phyloP scores from a whole-genome alignment of 2,113 vertebrate species.

The Panthera leo region DNA sequence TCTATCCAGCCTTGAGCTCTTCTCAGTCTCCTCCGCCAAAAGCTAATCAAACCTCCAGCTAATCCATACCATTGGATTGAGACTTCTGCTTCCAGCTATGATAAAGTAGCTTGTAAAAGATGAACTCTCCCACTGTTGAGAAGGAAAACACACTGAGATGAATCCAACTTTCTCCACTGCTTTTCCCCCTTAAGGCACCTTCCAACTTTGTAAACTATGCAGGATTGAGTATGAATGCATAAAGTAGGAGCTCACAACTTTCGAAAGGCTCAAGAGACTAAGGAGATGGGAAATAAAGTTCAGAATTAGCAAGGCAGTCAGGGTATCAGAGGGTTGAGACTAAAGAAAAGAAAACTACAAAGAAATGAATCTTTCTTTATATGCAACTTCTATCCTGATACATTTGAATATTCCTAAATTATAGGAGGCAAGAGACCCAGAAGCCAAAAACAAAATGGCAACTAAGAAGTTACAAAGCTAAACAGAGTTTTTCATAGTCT shows the following conservation, averaged over 20 bases:
- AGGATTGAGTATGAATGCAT: neutral
- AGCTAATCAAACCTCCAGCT: constrained; percentile 34
- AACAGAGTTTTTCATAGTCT: neutral
- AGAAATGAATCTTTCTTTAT: neutral
- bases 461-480: neutral
- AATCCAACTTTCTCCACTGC: neutral
- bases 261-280: neutral
- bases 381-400: neutral
- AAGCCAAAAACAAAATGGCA: neutral
- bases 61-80: neutral
- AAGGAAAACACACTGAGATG: neutral
- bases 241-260: neutral
- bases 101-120: constrained; percentile 29
- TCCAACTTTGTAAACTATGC: neutral
- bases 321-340: neutral
- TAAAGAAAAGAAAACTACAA: neutral
- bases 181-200: neutral
- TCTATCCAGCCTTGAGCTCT: neutral
- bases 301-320: neutral
- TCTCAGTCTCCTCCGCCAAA: neutral
- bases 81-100: neutral
- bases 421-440: neutral
- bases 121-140: neutral
- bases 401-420: neutral
- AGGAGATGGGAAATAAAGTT: neutral